These are phyloP conservation scores for Aphaenogaster ashmeadi DNA, from an alignment of 1,140 invertebrate species.

Conservation along the genomic window DNA sequence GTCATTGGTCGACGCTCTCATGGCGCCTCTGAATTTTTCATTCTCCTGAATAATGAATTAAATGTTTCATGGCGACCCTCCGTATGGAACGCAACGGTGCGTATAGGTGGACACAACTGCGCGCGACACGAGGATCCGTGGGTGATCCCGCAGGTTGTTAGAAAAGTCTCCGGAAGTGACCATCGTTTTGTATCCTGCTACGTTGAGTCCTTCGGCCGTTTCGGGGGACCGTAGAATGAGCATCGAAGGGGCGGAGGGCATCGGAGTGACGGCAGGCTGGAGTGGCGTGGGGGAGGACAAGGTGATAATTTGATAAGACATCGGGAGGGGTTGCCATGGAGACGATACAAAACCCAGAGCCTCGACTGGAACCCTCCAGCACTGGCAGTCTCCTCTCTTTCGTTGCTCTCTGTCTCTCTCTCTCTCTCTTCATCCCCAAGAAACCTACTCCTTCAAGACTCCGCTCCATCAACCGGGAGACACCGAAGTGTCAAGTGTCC, in stretches of 20 bases:
- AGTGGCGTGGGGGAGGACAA: constrained; percentile 81
- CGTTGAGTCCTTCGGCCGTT: constrained; percentile 74
- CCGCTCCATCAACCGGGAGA: constrained; percentile 80
- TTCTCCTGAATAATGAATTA: constrained; percentile 86
- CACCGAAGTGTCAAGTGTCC: constrained; percentile 83
- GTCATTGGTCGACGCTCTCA: constrained; percentile 55
- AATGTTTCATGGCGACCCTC: constrained; percentile 83
- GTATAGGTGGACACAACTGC: constrained; percentile 70
- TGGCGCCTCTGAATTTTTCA: constrained; percentile 83
- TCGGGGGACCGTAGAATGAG: constrained; percentile 49
- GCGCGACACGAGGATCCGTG: constrained; percentile 38
- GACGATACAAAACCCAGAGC: constrained; percentile 84
- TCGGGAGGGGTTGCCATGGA: constrained; percentile 86
- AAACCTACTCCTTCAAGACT: constrained; percentile 69
- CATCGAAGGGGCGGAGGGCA: constrained; percentile 60
- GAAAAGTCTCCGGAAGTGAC: constrained; percentile 80
- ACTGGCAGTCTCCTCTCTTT: constrained; percentile 72
- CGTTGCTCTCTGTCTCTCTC: constrained; percentile 62
- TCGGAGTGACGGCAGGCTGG: constrained; percentile 60
- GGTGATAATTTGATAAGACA: constrained; percentile 88
- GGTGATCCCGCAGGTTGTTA: constrained; percentile 82
- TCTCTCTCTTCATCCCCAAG: constrained; percentile 44
- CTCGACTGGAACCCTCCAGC: constrained; percentile 75
- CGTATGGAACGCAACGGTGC: constrained; percentile 37
- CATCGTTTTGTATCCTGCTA: constrained; percentile 83